Evolutionary conservation across 2,113 vertebrate species (phyloP).

Genomic region (Equus przewalskii): DNA sequence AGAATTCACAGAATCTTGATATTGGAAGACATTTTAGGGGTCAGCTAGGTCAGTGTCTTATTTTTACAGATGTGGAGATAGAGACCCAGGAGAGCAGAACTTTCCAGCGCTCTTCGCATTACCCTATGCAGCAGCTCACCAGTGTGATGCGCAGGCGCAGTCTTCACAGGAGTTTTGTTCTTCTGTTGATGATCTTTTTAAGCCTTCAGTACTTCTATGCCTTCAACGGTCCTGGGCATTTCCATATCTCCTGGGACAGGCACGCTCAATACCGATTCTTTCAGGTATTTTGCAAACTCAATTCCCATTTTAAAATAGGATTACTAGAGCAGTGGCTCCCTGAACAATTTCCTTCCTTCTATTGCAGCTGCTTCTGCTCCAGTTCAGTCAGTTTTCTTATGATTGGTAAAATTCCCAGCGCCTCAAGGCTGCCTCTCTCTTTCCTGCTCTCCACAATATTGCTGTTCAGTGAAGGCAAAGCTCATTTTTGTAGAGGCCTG

Average conservation of each 20-base stretch:
- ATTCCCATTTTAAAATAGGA: background rate
- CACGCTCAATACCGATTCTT: constrained; percentile 17
- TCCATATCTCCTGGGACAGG: background rate
- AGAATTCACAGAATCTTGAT: background rate
- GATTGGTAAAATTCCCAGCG: background rate
- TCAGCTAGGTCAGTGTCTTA: background rate
- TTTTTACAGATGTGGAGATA: background rate
- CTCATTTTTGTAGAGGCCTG: background rate
- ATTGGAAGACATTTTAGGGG: background rate
- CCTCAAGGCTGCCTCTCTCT: background rate
- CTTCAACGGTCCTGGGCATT: background rate
- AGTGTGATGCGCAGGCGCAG: background rate
- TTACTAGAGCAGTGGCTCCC: background rate
- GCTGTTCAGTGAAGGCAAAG: background rate
- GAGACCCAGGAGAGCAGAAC: background rate
- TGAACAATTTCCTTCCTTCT: background rate
- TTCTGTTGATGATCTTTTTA: background rate
- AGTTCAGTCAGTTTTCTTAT: background rate
- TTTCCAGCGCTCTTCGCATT: background rate
- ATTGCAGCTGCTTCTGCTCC: background rate
- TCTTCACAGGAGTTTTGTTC: background rate
- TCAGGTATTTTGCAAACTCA: background rate
- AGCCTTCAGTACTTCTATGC: background rate
- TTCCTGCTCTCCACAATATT: background rate
- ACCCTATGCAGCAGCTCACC: background rate